Evolutionary conservation across 2,797 vertebrate genomes (phyloP).

Genomic region (Microhierax caerulescens): DNA sequence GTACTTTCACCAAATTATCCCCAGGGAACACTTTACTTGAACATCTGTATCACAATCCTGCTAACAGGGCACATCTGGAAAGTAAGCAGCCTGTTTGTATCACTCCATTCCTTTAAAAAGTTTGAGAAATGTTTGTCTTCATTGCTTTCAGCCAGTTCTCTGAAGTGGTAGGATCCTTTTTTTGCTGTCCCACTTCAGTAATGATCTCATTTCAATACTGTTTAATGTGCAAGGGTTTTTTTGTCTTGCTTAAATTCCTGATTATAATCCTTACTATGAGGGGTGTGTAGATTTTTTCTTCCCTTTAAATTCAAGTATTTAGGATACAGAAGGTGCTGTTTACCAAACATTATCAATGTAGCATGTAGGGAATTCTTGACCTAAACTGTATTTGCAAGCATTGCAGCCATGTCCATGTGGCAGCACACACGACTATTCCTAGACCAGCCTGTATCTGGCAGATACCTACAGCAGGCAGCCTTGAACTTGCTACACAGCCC

Average conservation of each 20-base stretch:
- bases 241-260: neutral
- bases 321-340: neutral
- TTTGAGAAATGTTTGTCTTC: neutral
- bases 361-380: neutral
- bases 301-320: neutral
- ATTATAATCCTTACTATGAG: neutral
- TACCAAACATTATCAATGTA: neutral
- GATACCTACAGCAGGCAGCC: neutral
- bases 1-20: no score
- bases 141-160: neutral
- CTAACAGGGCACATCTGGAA: neutral
- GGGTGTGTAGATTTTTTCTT: neutral
- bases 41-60: neutral
- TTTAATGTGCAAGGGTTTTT: neutral
- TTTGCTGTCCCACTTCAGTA: neutral
- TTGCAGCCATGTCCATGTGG: fast-evolving
- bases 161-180: neutral
- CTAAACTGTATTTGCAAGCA: neutral
- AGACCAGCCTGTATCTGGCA: neutral
- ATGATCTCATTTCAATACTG: neutral
- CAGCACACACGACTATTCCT: neutral
- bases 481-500: neutral
- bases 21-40: neutral
- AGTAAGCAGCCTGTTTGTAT: neutral
- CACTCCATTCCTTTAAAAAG: neutral